Percentiles rank a stretch among this genome's conserved stretches.
Conservation (phyloP, 2,113 vertebrate genomes). For the Leptocoma aspasia region DNA sequence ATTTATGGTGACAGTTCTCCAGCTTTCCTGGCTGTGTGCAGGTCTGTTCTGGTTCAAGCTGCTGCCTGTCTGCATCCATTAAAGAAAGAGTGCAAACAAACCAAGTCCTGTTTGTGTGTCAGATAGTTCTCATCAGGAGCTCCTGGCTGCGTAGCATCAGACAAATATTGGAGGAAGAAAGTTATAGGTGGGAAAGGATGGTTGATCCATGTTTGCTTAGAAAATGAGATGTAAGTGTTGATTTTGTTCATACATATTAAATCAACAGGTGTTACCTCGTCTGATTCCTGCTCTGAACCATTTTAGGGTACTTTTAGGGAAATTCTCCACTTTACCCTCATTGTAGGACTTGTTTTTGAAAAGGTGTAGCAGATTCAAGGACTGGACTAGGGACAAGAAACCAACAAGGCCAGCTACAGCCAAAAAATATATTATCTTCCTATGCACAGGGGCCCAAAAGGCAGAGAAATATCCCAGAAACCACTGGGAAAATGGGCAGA, state of each 20-base stretch:
- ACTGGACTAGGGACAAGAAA: background rate
- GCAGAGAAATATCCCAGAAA: background rate
- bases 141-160: background rate
- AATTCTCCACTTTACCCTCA: background rate
- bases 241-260: background rate
- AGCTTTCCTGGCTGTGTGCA: background rate
- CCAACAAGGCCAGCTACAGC: background rate
- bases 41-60: background rate
- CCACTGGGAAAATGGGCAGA: background rate
- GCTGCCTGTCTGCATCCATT: background rate
- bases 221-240: background rate
- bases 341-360: background rate
- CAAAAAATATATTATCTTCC: background rate
- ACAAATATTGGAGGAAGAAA: constrained; percentile 24
- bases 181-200: background rate
- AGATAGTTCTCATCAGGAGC: background rate
- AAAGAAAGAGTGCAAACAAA: background rate
- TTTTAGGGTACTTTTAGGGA: background rate
- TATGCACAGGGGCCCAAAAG: background rate
- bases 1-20: background rate
- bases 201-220: background rate
- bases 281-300: accelerated
- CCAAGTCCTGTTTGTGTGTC: background rate
- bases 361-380: background rate
- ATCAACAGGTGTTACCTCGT: background rate